Conservation (phyloP, 2,888 invertebrate genomes). For the Amiota mariae region DNA sequence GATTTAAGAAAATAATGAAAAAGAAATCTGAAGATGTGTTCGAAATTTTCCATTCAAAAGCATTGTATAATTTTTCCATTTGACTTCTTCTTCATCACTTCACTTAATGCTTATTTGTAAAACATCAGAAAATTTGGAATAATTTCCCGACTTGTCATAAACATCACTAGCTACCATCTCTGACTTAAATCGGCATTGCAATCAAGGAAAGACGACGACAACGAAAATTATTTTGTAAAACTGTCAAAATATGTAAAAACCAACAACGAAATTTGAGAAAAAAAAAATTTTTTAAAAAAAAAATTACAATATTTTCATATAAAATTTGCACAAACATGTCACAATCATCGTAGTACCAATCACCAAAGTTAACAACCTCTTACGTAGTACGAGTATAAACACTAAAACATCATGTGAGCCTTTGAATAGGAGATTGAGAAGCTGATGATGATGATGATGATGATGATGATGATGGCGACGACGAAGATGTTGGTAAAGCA, state of each 20-base stretch:
- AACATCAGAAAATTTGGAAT: background rate
- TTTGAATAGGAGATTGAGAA: background rate
- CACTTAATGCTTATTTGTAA: too few species aligned
- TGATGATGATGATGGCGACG: background rate
- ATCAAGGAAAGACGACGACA: background rate
- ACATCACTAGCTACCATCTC: conserved; percentile 42
- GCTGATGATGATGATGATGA: conserved; percentile 35
- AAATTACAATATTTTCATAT: background rate
- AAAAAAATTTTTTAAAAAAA: background rate
- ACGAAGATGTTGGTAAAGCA: conserved; percentile 19
- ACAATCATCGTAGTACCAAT: background rate
- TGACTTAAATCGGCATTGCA: too few species aligned
- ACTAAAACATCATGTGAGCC: conserved; percentile 1
- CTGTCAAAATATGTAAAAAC: conserved; percentile 25
- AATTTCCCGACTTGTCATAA: conserved; percentile 46
- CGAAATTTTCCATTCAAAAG: too few species aligned
- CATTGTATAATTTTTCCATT: too few species aligned
- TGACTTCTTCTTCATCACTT: too few species aligned
- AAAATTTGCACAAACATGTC: conserved; percentile 21
- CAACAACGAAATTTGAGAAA: background rate
- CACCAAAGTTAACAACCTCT: conserved; percentile 1
- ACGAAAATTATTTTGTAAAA: conserved; percentile 1
- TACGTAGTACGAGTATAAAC: background rate
- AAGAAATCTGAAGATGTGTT: too few species aligned
- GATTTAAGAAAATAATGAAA: too few species aligned